These are phyloP conservation scores for Xestia sexstrigata DNA, from an alignment of 2,888 invertebrate species.

Conservation along the genomic window DNA sequence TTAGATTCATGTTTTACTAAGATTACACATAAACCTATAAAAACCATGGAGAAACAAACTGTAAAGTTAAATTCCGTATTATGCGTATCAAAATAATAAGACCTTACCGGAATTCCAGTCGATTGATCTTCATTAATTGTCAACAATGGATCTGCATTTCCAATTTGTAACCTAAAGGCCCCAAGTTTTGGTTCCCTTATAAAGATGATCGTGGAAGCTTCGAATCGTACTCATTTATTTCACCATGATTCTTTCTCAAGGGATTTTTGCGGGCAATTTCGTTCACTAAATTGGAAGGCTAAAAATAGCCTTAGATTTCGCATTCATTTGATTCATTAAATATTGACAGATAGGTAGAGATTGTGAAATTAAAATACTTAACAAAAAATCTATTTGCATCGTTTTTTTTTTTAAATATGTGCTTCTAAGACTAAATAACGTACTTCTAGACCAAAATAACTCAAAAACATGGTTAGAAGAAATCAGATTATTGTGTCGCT, in stretches of 20 bases:
- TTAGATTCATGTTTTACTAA: background rate
- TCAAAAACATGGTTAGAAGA: background rate
- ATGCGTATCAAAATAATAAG: background rate
- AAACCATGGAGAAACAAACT: background rate
- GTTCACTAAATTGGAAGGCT: background rate
- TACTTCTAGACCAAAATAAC: too few relatives aligned
- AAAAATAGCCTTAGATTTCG: conserved; percentile 8
- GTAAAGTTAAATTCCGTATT: background rate
- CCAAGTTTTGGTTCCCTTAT: conserved; percentile 17
- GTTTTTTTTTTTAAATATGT: too few relatives aligned
- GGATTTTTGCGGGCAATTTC: conserved; percentile 19
- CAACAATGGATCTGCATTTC: conserved; percentile 51
- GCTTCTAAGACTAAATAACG: too few relatives aligned
- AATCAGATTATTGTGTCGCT: conserved; percentile 19
- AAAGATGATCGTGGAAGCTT: conserved; percentile 16
- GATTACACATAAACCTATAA: background rate
- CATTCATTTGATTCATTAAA: background rate
- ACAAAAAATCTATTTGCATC: background rate
- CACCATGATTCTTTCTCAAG: conserved; percentile 24
- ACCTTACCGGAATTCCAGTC: conserved; percentile 1
- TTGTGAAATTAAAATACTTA: background rate
- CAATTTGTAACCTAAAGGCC: conserved; percentile 46
- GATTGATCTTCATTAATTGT: conserved; percentile 38
- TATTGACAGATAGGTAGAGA: background rate
- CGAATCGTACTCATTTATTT: conserved; percentile 18